Base-by-base conservation (phyloP, 2,888 invertebrate genomes). In the Venustoraphidia nigricollis region DNA sequence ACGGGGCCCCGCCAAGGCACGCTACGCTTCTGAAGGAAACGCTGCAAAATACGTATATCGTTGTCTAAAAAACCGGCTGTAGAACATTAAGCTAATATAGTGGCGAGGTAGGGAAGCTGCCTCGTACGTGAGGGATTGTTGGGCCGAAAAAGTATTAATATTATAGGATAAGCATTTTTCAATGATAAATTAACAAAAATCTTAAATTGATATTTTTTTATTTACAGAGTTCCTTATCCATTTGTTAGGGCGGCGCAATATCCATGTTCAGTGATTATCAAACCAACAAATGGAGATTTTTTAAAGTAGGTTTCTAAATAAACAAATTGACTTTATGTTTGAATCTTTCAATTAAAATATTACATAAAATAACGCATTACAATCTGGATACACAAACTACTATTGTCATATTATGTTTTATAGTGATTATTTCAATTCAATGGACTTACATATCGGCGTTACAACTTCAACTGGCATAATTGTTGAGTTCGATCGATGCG, bases 361-460 rank as follows among this genome's bases (percentile, higher is more conserved):
- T 17, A 17, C 17, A 17, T 17, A 17, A 17, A 17, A 17, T 17
- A 17, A 17, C 4, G 17, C 17, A 17, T 17, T 17, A 17, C 17
- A 4, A 17, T 17, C 17, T 27, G 6, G 27, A 27, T 27, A 27
- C 27, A 27, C 6, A 50, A 17, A 44, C 4, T 50, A n/a, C 34
- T 41, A 45, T 11, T 35, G 38, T 39, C 10, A 13, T 50, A 27
- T 35, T 51, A 41, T 54, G 46, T 39, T 52, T 73, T 74, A 42
- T 70, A 89, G 88, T 66, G 81, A 88, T 66, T 91, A 89, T 66
- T 77, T 77, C 62, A 82, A 85, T 64, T 78, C 81, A 43, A 82
- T 83, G 64, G 87, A 92, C 69, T 76, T 94, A 53, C 93, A 94
- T 67, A 90, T 93, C 64, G 93, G 90, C 49, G 78, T 93, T 53